Evolutionary conservation across 2,797 vertebrate species (phyloP), one percentile per base, ranked within the genome.

Genomic region (Microchirus variegatus): DNA sequence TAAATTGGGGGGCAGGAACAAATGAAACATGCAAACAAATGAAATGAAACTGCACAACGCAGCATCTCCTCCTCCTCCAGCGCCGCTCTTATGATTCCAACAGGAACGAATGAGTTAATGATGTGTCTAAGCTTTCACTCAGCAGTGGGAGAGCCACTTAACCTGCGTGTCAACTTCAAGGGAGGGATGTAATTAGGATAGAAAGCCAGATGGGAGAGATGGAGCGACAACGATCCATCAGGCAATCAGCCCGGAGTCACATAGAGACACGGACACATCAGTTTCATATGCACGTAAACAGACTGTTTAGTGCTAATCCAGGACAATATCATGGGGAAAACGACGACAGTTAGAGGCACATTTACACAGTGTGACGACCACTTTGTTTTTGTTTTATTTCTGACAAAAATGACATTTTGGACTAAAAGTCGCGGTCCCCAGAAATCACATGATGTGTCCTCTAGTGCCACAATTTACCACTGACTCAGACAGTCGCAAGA

Each of bases 91-190:
- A 1, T 37, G 51, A 61, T 49, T 63, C 46, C 43, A 40, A 18
- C 31, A 53, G 17, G 35, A 70, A 59, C 65, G 67, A 67, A 78
- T 57, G 41, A 53, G 45, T 70, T 75, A 75, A 80, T 82, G 64
- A 73, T 42, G 26, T 41, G 37, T 52, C 51, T 59, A 17, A 59
- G 58, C 50, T 60, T 61, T 60, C 60, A n/a, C 59, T 54, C 59
- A 17, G 71, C 42, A 9, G 48, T 13, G 19, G 17, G 48, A 53
- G 54, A 75, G 54, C 22, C 64, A 41, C 52, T 78, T 81, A 70
- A 70, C 64, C 69, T 56, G n/a, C 43, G 1, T 81, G 70, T 78
- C 70, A 56, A 12, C 68, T 77, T 72, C 41, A 57, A 56, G 31
- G 59, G 56, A 55, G 50, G 63, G 17, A 35, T 63, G 51, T 72